Evolutionary conservation across 2,888 invertebrate species (phyloP).

Genomic region (Xestia ashworthii): DNA sequence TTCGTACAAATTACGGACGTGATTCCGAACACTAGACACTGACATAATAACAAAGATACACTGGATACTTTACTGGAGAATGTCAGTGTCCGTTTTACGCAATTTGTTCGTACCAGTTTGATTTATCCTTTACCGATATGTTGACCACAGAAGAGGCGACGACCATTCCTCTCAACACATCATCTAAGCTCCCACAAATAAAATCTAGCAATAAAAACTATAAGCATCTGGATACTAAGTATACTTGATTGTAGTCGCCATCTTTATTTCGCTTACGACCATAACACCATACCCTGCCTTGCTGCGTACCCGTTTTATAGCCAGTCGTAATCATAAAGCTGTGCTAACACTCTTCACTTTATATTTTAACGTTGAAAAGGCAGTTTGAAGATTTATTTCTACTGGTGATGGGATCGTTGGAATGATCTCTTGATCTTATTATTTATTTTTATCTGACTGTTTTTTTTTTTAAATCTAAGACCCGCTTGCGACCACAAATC

Average conservation of each 20-base stretch:
- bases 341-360: constrained; percentile 33
- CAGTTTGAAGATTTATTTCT: constrained; percentile 40
- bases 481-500: not conserved
- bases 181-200: constrained; percentile 43
- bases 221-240: constrained; percentile 59
- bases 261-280: constrained; percentile 61
- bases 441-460: constrained; percentile 7
- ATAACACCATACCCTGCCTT: constrained; percentile 23
- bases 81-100: too few species aligned
- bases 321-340: constrained; percentile 57
- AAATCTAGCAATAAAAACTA: constrained; percentile 54
- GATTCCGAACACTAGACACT: too few species aligned
- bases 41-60: too few species aligned
- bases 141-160: not conserved
- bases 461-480: not conserved
- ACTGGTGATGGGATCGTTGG: constrained; percentile 8
- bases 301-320: constrained; percentile 53
- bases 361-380: constrained; percentile 45
- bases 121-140: too few species aligned
- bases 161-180: not conserved
- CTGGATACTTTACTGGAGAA: too few species aligned
- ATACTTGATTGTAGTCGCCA: constrained; percentile 28
- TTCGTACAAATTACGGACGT: too few species aligned
- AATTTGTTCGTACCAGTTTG: too few species aligned
- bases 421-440: constrained; percentile 25